Evolutionary conservation across 2,113 vertebrate genomes (phyloP).

Genomic region (Pelmatolapia mariae): DNA sequence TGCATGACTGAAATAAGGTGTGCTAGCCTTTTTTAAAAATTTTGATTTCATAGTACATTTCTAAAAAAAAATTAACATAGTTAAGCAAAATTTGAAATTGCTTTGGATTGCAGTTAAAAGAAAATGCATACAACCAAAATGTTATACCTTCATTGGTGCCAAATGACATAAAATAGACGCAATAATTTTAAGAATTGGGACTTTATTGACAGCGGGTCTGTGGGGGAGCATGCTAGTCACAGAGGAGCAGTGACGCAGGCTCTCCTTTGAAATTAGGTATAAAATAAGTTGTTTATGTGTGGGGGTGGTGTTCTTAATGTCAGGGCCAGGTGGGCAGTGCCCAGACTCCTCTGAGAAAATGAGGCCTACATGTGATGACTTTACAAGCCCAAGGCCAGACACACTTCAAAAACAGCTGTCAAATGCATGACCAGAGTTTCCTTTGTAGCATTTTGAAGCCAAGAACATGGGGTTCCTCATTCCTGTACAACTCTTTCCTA

Average conservation of each 20-base stretch:
- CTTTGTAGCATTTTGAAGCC: conserved; percentile 28
- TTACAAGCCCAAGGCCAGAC: conserved; percentile 64
- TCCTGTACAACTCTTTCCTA: neutral
- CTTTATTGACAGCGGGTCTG: conserved; percentile 15
- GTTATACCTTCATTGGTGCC: neutral
- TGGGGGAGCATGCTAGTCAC: conserved; percentile 1
- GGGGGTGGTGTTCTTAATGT: conserved; percentile 19
- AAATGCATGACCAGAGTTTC: conserved; percentile 48
- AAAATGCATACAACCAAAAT: neutral
- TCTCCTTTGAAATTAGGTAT: conserved; percentile 50
- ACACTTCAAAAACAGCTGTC: conserved; percentile 66
- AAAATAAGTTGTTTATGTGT: conserved; percentile 50
- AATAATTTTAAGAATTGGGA: neutral
- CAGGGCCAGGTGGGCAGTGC: conserved; percentile 50
- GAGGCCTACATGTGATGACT: conserved; percentile 49
- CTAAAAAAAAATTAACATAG: neutral
- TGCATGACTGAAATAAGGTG: neutral
- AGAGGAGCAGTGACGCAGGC: conserved; percentile 39
- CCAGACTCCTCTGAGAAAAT: conserved; percentile 50
- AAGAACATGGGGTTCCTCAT: neutral
- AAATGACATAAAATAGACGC: conserved; percentile 3
- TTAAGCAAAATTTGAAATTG: neutral
- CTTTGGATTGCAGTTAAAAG: neutral
- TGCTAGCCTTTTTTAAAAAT: fast-evolving
- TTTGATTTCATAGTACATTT: neutral